Conservation (phyloP, 2,888 invertebrate species). For the Andricus quercusramuli region DNA sequence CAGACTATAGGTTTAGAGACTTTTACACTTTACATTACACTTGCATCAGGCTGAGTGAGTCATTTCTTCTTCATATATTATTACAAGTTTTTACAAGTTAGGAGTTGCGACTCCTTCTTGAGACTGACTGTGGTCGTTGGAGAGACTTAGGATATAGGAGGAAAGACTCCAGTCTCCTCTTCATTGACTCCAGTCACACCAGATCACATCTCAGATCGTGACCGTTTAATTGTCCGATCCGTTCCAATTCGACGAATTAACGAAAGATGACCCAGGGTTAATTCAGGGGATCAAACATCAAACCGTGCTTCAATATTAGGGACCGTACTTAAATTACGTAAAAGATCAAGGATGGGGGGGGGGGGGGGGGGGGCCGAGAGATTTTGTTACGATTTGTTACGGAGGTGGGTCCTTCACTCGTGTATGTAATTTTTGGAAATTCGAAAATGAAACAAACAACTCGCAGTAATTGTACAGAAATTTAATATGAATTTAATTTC, state of each 20-base stretch:
- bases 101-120: conserved; percentile 28
- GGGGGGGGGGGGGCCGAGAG: no score
- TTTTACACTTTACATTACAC: neutral
- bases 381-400: no score
- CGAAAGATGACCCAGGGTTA: conserved; percentile 26
- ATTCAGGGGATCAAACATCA: conserved; percentile 14
- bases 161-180: conserved; percentile 2
- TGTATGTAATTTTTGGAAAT: no score
- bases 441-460: no score
- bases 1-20: neutral
- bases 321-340: no score
- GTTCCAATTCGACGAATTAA: conserved; percentile 52
- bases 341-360: no score
- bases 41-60: conserved; percentile 23
- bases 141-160: neutral
- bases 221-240: conserved; percentile 59
- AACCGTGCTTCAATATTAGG: neutral
- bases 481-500: no score
- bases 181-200: conserved; percentile 33
- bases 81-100: conserved; percentile 4
- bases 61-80: neutral
- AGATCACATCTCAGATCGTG: conserved; percentile 42
- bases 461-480: no score
- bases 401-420: no score
- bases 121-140: neutral